These are phyloP conservation scores for Drosophila paulistorum DNA, from an alignment of 1,140 invertebrate species.

Conservation along the genomic window DNA sequence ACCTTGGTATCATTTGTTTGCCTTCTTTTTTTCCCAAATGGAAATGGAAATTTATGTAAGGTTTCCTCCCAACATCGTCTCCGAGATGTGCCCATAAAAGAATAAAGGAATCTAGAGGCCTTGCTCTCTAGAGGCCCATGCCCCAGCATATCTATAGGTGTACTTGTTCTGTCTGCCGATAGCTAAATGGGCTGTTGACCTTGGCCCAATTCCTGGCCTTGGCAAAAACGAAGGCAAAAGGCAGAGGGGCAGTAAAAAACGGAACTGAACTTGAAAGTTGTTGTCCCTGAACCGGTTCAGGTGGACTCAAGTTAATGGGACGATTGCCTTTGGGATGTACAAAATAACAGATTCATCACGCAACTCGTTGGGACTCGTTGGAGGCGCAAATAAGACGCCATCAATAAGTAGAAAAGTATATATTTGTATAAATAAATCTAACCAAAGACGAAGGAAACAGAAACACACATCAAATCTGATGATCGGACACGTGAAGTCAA, in stretches of 20 bases:
- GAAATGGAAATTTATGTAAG: conserved; percentile 60
- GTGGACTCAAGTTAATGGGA: conserved; percentile 47
- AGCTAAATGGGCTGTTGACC: conserved; percentile 57
- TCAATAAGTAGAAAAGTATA: conserved; percentile 41
- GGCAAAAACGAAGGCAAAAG: conserved; percentile 48
- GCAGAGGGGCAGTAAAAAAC: conserved; percentile 22
- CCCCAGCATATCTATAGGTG: conserved; percentile 11
- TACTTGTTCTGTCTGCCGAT: conserved; percentile 30
- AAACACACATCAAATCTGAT: conserved; percentile 15
- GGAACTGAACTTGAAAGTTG: conserved; percentile 76
- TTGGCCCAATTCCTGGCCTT: conserved; percentile 71
- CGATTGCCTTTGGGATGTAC: conserved; percentile 39
- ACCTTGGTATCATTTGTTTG: conserved; percentile 2
- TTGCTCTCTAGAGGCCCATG: conserved; percentile 3
- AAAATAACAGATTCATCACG: conserved; percentile 17
- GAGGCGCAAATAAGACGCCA: conserved; percentile 45
- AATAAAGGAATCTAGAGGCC: conserved; percentile 9
- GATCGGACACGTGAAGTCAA: conserved; percentile 72
- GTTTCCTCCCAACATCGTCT: conserved; percentile 25
- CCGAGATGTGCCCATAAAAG: not conserved
- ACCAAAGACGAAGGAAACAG: not conserved
- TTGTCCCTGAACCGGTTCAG: conserved; percentile 76
- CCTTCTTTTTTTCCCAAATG: conserved; percentile 33
- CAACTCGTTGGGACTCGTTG: conserved; percentile 28
- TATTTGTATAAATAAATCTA: conserved; percentile 62